A percentile compares a stretch with the other conserved stretches of the same genome.
Conservation (phyloP, 2,888 invertebrate genomes). For the Synanthedon formicaeformis region DNA sequence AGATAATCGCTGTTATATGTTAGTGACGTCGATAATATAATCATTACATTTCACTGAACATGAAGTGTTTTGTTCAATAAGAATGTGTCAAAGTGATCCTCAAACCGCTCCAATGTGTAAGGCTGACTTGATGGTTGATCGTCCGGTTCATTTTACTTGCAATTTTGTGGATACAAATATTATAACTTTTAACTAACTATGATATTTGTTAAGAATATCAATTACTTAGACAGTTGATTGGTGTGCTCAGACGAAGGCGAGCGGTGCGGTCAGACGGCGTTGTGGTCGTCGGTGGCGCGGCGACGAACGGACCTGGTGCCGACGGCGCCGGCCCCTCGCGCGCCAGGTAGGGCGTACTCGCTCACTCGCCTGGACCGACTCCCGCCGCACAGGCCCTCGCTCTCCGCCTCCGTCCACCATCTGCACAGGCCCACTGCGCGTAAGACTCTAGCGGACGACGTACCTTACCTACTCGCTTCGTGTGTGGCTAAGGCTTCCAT, state of each 20-base stretch:
- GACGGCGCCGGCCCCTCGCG: conserved; percentile 78
- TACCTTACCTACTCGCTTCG: background rate
- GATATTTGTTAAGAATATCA: too few relatives aligned
- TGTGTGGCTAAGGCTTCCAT: background rate
- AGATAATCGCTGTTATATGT: background rate
- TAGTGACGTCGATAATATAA: background rate
- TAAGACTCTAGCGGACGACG: conserved; percentile 14
- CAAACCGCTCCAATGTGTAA: too few relatives aligned
- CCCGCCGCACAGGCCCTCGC: conserved; percentile 28
- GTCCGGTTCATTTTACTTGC: too few relatives aligned
- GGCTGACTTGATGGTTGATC: too few relatives aligned
- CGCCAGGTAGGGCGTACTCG: conserved; percentile 85
- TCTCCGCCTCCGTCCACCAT: conserved; percentile 39
- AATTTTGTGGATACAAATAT: too few relatives aligned
- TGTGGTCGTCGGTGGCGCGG: conserved; percentile 84
- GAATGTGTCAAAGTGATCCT: too few relatives aligned
- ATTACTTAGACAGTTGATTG: too few relatives aligned
- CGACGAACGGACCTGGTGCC: conserved; percentile 92
- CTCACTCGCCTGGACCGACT: conserved; percentile 88
- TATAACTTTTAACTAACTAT: background rate
- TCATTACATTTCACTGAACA: too few relatives aligned
- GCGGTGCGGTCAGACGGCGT: conserved; percentile 60
- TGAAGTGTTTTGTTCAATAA: too few relatives aligned
- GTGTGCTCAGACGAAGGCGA: conserved; percentile 49
- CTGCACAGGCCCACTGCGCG: conserved; percentile 52